A percentile compares a stretch with the other conserved stretches of the same genome.
Conservation (phyloP, 2,797 vertebrate genomes). For the Leptodactylus fallax region DNA sequence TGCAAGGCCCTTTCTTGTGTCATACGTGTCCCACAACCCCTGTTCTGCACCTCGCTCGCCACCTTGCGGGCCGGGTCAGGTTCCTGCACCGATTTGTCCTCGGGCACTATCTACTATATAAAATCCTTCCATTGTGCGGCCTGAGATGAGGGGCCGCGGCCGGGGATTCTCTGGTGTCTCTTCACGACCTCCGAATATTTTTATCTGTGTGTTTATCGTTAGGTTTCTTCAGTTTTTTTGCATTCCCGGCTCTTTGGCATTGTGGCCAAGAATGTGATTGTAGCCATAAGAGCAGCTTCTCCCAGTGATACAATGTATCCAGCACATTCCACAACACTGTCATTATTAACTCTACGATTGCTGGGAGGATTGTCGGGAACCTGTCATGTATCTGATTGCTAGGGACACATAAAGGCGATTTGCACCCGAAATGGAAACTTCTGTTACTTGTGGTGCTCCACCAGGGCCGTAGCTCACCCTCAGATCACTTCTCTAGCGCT, state of each 20-base stretch:
- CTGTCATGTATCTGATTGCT: not conserved
- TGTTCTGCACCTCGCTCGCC: too few species aligned
- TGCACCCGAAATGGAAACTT: too few species aligned
- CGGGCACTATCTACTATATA: not conserved
- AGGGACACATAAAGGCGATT: too few species aligned
- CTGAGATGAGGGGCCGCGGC: not conserved
- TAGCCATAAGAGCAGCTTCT: not conserved
- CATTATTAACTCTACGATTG: not conserved
- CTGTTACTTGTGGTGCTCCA: too few species aligned
- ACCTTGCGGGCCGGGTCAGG: not conserved
- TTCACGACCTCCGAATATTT: conserved; percentile 16
- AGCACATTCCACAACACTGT: conserved; percentile 20
- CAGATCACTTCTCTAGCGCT: too few species aligned
- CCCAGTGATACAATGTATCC: conserved; percentile 3
- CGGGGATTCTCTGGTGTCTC: not conserved
- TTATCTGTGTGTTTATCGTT: conserved; percentile 23
- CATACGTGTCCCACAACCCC: too few species aligned
- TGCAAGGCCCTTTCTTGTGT: too few species aligned
- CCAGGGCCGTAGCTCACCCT: too few species aligned
- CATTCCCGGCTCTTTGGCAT: not conserved
- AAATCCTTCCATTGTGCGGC: not conserved
- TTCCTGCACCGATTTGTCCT: not conserved
- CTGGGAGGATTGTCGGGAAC: not conserved
- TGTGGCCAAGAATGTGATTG: conserved; percentile 32
- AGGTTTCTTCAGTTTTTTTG: conserved; percentile 10